phyloP scores from a whole-genome alignment of 2,113 vertebrate species.

The Ibidorhyncha struthersii region DNA sequence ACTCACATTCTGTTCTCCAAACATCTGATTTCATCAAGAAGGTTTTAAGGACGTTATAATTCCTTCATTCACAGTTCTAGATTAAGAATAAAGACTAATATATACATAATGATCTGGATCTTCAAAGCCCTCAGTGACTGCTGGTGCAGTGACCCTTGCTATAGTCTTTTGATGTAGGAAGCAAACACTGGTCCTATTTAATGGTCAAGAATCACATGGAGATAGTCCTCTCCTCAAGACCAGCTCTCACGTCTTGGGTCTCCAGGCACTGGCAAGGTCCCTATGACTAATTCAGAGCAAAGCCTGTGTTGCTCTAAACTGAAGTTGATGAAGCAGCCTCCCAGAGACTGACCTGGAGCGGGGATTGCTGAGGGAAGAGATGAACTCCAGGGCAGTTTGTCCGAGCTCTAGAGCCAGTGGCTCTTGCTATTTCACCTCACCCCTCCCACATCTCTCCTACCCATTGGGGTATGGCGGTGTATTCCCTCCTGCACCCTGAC shows the following conservation, averaged over 20 bases:
- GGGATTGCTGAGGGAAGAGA: not conserved
- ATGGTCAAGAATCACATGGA: not conserved
- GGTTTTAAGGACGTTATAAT: not conserved
- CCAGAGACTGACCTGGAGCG: not conserved
- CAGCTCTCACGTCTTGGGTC: not conserved
- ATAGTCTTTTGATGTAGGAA: not conserved
- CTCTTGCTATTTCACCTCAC: not conserved
- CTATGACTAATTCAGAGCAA: not conserved
- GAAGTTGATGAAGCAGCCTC: not conserved
- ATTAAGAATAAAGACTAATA: not conserved
- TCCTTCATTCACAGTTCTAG: not conserved
- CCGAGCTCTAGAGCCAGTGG: not conserved
- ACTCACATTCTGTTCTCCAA: not conserved
- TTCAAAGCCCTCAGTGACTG: not conserved
- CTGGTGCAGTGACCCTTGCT: not conserved
- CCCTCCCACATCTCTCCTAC: not conserved
- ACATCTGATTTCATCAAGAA: not conserved
- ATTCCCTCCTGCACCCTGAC: not conserved
- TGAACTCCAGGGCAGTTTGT: not conserved
- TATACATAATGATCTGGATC: not conserved
- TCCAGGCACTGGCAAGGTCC: not conserved
- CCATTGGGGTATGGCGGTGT: fast-evolving
- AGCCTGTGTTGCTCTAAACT: not conserved
- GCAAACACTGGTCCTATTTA: not conserved
- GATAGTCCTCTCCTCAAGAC: not conserved